Evolutionary conservation across 1,140 invertebrate species (phyloP).

Genomic region (Maniola jurtina): DNA sequence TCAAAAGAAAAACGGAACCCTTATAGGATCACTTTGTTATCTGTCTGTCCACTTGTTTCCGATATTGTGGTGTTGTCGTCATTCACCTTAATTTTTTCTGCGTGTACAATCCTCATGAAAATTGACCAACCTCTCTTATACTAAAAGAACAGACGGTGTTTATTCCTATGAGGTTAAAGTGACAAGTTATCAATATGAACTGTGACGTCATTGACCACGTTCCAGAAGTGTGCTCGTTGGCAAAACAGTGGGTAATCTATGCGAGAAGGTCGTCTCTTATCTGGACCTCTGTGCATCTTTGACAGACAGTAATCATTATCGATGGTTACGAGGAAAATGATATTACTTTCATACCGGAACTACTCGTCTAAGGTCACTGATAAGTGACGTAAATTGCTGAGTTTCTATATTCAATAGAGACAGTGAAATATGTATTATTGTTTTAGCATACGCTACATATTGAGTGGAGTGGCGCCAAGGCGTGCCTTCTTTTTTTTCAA

Average conservation of each 20-base stretch:
- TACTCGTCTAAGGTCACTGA: conserved; percentile 15
- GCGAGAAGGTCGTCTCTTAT: conserved; percentile 33
- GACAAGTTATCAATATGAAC: conserved; percentile 34
- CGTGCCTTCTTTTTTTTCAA: no score
- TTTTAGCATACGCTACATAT: no score
- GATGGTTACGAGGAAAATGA: conserved; percentile 29
- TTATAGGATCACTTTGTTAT: no score
- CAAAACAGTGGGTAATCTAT: conserved; percentile 24
- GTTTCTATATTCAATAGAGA: no score
- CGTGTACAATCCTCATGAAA: not conserved
- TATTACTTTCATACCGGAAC: conserved; percentile 33
- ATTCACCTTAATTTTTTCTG: no score
- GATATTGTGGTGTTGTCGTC: no score
- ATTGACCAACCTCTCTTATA: not conserved
- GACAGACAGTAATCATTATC: conserved; percentile 18
- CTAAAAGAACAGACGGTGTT: conserved; percentile 14
- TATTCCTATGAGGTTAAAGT: conserved; percentile 40
- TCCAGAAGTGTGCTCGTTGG: conserved; percentile 30
- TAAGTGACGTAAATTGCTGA: conserved; percentile 9
- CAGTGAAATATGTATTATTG: no score
- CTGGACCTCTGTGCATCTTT: conserved; percentile 33
- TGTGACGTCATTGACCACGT: conserved; percentile 45
- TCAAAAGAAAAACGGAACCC: no score
- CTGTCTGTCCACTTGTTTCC: no score
- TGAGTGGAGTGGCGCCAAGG: no score